These are phyloP conservation scores for Hemiprocne comata DNA, from an alignment of 2,113 vertebrate genomes.

Conservation along the genomic window DNA sequence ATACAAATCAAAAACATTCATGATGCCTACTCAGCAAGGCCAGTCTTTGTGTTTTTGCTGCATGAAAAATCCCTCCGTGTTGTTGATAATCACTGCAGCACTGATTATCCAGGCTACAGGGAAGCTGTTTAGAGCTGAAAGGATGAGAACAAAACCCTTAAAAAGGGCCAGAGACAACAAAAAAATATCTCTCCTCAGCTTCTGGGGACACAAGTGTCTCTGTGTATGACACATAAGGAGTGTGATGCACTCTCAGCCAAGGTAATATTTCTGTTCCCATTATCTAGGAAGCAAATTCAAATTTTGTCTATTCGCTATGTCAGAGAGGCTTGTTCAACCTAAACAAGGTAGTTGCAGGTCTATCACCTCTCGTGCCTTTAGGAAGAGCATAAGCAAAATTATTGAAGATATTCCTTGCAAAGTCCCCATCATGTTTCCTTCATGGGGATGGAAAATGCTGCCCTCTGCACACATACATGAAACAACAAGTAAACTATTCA, in stretches of 20 bases:
- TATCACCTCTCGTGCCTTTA: background rate
- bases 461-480: background rate
- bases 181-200: background rate
- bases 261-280: background rate
- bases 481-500: background rate
- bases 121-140: background rate
- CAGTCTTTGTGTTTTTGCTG: background rate
- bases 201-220: background rate
- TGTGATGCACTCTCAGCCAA: background rate
- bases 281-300: background rate
- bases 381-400: background rate
- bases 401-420: background rate
- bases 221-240: background rate
- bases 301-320: background rate
- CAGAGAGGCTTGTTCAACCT: background rate
- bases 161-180: background rate
- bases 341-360: background rate
- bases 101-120: background rate
- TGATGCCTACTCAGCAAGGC: background rate
- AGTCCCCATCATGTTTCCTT: background rate
- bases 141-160: background rate
- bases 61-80: conserved; percentile 6
- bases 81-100: background rate
- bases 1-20: background rate
- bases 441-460: background rate